Evolutionary conservation across 2,113 vertebrate species (phyloP).

Genomic region (Percopsis transmontana): DNA sequence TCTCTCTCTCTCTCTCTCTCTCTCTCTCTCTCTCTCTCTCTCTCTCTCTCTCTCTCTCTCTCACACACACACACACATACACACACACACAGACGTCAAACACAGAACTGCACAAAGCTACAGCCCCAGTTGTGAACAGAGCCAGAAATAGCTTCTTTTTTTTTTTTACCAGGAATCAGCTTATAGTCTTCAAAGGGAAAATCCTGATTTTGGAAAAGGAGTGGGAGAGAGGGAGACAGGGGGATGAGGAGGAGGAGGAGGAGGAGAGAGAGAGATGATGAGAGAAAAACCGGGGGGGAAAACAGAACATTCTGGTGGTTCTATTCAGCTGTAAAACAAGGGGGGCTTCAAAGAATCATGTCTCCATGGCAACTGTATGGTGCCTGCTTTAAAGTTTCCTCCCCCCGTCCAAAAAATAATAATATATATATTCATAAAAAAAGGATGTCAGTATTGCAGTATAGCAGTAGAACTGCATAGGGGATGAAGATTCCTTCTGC

Average conservation of each 20-base stretch:
- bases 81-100: constrained; percentile 24
- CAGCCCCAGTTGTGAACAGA: constrained; percentile 62
- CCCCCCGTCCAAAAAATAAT: constrained; percentile 21
- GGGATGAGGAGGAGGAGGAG: constrained; percentile 9
- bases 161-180: constrained; percentile 78
- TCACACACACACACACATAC: constrained; percentile 1
- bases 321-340: constrained; percentile 68
- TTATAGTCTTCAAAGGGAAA: constrained; percentile 79
- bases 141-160: constrained; percentile 76
- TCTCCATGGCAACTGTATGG: constrained; percentile 78
- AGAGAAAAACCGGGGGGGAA: constrained; percentile 12
- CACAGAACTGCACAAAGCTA: constrained; percentile 57
- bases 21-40: constrained; percentile 6
- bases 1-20: not conserved
- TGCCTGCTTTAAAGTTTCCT: constrained; percentile 62
- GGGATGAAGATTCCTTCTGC: constrained; percentile 18
- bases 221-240: constrained; percentile 33
- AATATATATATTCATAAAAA: constrained; percentile 57
- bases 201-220: constrained; percentile 69
- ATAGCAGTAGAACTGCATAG: constrained; percentile 28
- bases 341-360: constrained; percentile 69
- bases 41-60: not conserved
- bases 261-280: not conserved
- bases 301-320: constrained; percentile 64
- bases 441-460: constrained; percentile 32